Evolutionary conservation across 2,888 invertebrate species (phyloP), one percentile per base, ranked within the genome.

Genomic region (Chironomus riparius): DNA sequence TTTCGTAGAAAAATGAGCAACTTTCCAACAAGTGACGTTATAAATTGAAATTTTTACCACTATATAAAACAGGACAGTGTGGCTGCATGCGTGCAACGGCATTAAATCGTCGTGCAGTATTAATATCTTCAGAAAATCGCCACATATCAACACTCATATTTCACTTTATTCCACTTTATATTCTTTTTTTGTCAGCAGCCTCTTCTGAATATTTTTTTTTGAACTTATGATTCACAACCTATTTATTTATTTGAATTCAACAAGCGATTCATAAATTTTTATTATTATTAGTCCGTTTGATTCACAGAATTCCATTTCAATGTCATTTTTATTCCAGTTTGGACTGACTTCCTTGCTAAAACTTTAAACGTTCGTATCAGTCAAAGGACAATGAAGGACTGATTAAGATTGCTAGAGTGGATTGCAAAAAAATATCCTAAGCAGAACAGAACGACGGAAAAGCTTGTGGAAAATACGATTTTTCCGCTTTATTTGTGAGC

Each of bases 81-180:
- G 83, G 80, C 77, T 83, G 84, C 81, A 83, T 83, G 24, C 83
- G 82, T 15, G 83, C 83, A 48, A 83, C 81, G n/a, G 83, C 84
- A 68, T 65, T 68, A 77, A 84, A 84, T 56, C 84, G 81, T n/a
- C 84, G 15, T 10, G 73, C 73, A n/a, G 74, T 80, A 78, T 83
- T 84, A 76, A 84, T 83, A 79, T 84, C 83, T 80, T 84, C 84
- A 50, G 84, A 83, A 71, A 84, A 82, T 80, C 84, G 84, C 84
- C 84, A 84, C 84, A 84, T 84, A 78, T 84, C 84, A 77, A 84
- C 84, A 80, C 84, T 84, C 83, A 83, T 84, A 76, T 77, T 77
- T 65, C 74, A 68, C 62, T 73, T 1, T 38, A 75, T 76, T 77
- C 38, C 10, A 24, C 47, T 22, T 65, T 38, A 10, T 38, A 38